Evolutionary conservation across 1,140 invertebrate genomes (phyloP), one percentile per base, ranked within the genome.

Genomic region (Drosophila sproati): DNA sequence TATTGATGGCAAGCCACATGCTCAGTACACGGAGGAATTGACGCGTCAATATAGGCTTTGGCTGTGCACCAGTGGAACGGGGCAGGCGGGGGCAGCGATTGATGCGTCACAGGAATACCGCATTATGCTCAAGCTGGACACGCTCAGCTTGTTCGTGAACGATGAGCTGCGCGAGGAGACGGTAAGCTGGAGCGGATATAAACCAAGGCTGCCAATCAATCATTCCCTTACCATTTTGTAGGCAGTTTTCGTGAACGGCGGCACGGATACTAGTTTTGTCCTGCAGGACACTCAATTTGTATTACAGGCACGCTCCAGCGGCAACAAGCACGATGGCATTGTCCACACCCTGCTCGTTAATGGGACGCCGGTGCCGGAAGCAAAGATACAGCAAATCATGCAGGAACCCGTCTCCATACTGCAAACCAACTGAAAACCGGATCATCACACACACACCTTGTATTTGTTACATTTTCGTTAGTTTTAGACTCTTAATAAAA

Each of bases 251-350:
- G 95, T 95, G 5, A 95, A 97, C 60, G 95, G 95, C 64, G 97
- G 97, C 45, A 97, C 96, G n/a, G 96, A 96, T 91, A 98, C 96
- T 3, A 95, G 96, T 80, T 97, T 98, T 92, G 91, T 61, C 39
- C 71, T 88, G 43, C 78, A 92, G 71, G 90, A 85, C 39, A 82
- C 77, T 41, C 75, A 85, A 45, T 92, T 92, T 63, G 62, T 91
- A 29, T 62, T 93, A 8, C 83, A 91, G 66, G 91, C 92, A 37
- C 82, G 92, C 48, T 91, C 87, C 20, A 93, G 92, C 75, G 92
- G 92, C 68, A 91, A 91, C 64, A 92, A 92, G 71, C 89, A 69
- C 32, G 89, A 91, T 43, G 91, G 91, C 55, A 91, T 92, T 50
- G 73, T 89, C 2, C 87, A 92, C 68, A 87, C 83, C 2, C 76